Percentiles rank a stretch among this genome's conserved stretches.
Conservation (phyloP, 2,888 invertebrate genomes). For the Carcina quercana region DNA sequence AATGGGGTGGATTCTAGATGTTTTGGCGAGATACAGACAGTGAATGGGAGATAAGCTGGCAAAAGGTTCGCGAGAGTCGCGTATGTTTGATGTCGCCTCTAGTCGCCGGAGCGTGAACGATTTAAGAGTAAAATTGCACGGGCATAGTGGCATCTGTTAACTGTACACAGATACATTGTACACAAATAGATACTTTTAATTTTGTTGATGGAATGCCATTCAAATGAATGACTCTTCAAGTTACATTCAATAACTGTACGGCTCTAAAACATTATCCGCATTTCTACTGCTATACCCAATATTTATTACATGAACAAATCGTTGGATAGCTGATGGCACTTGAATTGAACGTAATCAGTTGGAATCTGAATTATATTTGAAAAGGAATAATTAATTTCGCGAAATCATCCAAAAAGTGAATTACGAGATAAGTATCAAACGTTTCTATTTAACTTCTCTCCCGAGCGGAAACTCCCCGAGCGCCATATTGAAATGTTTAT, state of each 20-base stretch:
- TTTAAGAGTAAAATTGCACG: conserved; percentile 67
- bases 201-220: conserved; percentile 63
- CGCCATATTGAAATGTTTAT: conserved; percentile 75
- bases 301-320: background rate
- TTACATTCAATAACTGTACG: conserved; percentile 23
- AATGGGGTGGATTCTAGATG: conserved; percentile 59
- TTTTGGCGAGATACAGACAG: conserved; percentile 60
- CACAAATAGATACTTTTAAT: conserved; percentile 68
- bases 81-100: conserved; percentile 73
- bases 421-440: conserved; percentile 73
- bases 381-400: conserved; percentile 57
- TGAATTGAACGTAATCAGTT: too few species aligned
- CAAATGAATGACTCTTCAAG: conserved; percentile 23
- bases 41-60: conserved; percentile 70
- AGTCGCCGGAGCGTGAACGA: conserved; percentile 64
- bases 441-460: conserved; percentile 73
- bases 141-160: conserved; percentile 67
- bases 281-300: background rate
- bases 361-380: conserved; percentile 21
- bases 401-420: conserved; percentile 70
- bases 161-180: conserved; percentile 39
- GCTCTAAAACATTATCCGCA: too few species aligned
- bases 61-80: conserved; percentile 65
- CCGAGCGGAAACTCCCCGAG: conserved; percentile 66
- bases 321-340: background rate